Percentiles rank a stretch among this genome's conserved stretches.
Conservation (phyloP, 2,113 vertebrate species). For the Pelodiscus sinensis region DNA sequence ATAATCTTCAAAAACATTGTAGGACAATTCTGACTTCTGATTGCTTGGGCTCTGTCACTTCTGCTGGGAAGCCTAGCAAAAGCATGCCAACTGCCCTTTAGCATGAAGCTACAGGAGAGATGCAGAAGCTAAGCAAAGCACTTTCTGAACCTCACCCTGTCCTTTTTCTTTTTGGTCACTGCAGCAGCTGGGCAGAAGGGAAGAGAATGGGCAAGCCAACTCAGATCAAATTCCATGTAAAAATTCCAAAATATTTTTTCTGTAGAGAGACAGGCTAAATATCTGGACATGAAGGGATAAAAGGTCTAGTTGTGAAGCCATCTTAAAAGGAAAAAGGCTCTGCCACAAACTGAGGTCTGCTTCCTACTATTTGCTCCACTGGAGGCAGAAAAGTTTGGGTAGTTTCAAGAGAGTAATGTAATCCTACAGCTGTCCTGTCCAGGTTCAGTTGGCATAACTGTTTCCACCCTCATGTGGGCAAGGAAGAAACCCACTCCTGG, state of each 20-base stretch:
- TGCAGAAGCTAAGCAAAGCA: neutral
- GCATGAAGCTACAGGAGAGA: neutral
- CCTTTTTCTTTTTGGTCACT: neutral
- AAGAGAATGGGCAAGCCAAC: neutral
- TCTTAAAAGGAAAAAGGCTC: neutral
- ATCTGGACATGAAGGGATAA: neutral
- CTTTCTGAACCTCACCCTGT: neutral
- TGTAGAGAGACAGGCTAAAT: fast-evolving
- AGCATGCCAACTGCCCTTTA: neutral
- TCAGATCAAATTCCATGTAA: neutral
- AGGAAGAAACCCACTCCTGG: neutral
- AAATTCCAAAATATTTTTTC: neutral
- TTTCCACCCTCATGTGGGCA: neutral
- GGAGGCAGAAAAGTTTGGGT: neutral
- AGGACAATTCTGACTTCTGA: neutral
- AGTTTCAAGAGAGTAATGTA: neutral
- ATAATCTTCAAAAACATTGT: no score
- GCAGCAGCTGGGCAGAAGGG: neutral
- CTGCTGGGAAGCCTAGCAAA: no score
- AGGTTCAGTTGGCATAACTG: neutral
- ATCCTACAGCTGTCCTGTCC: neutral
- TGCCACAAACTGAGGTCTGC: neutral
- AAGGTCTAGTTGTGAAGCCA: neutral
- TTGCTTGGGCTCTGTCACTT: neutral
- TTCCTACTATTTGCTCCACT: neutral